phyloP scores from a whole-genome alignment of 92 coral and sea anemone genomes.

The Paragorgia papillata region DNA sequence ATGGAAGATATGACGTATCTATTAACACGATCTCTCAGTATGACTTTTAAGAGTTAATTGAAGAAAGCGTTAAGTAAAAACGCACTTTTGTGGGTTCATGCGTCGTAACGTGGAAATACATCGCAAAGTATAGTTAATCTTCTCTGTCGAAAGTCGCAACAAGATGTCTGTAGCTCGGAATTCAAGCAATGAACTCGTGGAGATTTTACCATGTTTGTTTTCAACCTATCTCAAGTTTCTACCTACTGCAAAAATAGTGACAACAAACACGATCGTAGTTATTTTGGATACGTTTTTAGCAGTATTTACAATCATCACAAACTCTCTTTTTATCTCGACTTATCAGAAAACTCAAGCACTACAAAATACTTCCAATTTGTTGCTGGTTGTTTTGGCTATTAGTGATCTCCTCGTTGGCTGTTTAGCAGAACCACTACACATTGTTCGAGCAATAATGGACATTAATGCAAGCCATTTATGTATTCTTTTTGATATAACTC shows the following conservation, averaged over 20 bases:
- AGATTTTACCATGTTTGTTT: slow-evolving; percentile 7
- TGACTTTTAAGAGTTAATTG: too few species aligned
- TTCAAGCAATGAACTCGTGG: neutral
- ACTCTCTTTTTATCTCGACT: slow-evolving; percentile 33
- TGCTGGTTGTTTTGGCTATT: slow-evolving; percentile 22
- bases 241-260: slow-evolving; percentile 21
- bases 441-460: slow-evolving; percentile 31
- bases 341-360: slow-evolving; percentile 4
- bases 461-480: slow-evolving; percentile 5
- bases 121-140: too few species aligned
- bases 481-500: slow-evolving; percentile 5
- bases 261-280: slow-evolving; percentile 8
- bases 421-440: slow-evolving; percentile 12
- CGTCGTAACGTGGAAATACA: too few species aligned
- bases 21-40: too few species aligned
- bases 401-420: slow-evolving; percentile 33
- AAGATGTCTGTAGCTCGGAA: neutral
- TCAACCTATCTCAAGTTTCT: slow-evolving; percentile 8
- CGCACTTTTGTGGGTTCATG: too few species aligned
- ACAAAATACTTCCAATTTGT: slow-evolving; percentile 39
- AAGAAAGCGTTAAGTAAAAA: too few species aligned
- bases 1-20: too few species aligned
- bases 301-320: slow-evolving; percentile 21
- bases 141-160: too few species aligned
- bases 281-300: slow-evolving; percentile 3